phyloP scores from a whole-genome alignment of 2,888 invertebrate genomes.

The Timema podura region DNA sequence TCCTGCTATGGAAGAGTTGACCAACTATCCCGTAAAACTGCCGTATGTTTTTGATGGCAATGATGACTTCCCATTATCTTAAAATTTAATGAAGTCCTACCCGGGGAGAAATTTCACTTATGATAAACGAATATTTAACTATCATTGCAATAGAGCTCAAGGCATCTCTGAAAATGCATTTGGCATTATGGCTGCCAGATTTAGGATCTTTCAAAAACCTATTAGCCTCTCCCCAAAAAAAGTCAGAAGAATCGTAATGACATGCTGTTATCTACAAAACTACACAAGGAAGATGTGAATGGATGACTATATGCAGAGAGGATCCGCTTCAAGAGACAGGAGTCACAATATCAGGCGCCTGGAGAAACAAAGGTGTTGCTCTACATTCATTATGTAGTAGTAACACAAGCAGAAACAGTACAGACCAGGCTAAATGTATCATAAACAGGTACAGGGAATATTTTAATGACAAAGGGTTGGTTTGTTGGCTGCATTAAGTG shows the following conservation, averaged over 20 bases:
- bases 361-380: not conserved
- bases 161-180: constrained; percentile 15
- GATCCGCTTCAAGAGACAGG: not conserved
- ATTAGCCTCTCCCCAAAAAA: not conserved
- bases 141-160: constrained; percentile 7
- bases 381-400: not conserved
- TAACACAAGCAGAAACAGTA: not conserved
- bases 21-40: not conserved
- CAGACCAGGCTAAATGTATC: not conserved
- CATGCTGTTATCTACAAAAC: not conserved
- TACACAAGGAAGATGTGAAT: not conserved
- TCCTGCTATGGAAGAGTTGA: not conserved
- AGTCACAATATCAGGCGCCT: not conserved
- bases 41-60: constrained; percentile 1
- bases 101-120: not conserved
- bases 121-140: constrained; percentile 21
- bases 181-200: constrained; percentile 12
- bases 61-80: not conserved
- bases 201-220: constrained; percentile 1
- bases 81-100: constrained; percentile 14
- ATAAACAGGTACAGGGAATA: not conserved
- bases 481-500: not conserved
- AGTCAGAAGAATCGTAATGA: not conserved
- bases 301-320: not conserved
- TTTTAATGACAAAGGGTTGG: not conserved